phyloP scores from a whole-genome alignment of 2,113 vertebrate species.

The Prionailurus bengalensis region DNA sequence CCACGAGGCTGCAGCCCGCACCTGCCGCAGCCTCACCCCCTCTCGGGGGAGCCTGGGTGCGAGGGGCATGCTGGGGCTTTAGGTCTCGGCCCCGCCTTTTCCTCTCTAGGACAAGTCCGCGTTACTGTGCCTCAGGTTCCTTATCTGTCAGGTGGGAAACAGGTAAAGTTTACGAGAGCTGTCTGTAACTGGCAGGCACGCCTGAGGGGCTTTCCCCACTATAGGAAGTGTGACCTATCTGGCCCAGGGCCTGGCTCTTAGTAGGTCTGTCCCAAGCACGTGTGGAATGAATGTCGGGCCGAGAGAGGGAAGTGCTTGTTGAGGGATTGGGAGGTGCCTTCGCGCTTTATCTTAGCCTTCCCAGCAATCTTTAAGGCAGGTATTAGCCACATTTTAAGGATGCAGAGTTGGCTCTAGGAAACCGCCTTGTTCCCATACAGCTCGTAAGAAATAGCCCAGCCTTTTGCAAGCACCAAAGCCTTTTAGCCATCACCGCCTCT shows the following conservation, averaged over 20 bases:
- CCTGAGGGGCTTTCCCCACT: not conserved
- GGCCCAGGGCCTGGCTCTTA: not conserved
- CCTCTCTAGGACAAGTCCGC: not conserved
- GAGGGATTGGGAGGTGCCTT: not conserved
- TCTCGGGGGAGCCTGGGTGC: not conserved
- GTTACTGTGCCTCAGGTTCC: not conserved
- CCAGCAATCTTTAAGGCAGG: not conserved
- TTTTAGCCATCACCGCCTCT: not conserved
- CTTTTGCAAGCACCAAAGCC: not conserved
- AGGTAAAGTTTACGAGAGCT: not conserved
- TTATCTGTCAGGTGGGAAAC: not conserved
- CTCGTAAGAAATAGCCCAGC: not conserved
- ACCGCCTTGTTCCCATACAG: not conserved
- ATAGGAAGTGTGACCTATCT: not conserved
- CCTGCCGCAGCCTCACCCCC: conserved; percentile 46
- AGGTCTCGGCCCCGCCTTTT: not conserved
- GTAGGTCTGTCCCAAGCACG: not conserved
- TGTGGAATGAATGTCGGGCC: not conserved
- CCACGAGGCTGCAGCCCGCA: conserved; percentile 40
- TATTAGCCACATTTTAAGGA: not conserved
- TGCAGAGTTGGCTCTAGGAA: not conserved
- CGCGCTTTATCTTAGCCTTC: not conserved
- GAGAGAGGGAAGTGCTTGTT: not conserved
- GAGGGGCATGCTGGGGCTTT: not conserved
- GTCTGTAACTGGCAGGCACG: not conserved